Conservation (phyloP, 2,113 vertebrate genomes). For the Thryonomys swinderianus region DNA sequence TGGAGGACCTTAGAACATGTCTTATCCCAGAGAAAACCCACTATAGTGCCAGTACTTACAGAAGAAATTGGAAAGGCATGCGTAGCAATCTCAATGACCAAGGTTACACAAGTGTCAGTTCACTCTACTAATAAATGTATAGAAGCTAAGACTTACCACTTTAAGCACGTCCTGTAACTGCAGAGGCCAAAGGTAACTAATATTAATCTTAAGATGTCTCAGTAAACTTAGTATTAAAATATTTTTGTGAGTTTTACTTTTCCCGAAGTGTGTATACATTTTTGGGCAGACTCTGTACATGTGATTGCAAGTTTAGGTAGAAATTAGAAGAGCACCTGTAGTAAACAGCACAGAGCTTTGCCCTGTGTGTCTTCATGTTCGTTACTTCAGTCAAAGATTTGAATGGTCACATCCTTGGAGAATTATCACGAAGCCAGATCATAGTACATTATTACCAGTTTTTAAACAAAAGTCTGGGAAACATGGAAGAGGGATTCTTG, state of each 20-base stretch:
- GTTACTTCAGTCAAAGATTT: constrained; percentile 7
- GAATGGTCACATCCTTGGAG: background rate
- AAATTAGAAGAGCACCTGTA: background rate
- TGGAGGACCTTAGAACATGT: background rate
- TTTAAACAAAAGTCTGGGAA: background rate
- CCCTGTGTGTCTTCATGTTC: background rate
- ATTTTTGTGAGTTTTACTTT: background rate
- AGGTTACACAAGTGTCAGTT: background rate
- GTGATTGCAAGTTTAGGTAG: background rate
- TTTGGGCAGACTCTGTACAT: background rate
- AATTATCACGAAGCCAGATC: background rate
- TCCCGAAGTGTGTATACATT: background rate
- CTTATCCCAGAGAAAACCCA: background rate
- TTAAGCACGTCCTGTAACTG: background rate
- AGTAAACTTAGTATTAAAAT: background rate
- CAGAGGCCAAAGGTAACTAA: background rate
- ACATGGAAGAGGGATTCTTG: background rate
- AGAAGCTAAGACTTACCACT: background rate
- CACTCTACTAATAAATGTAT: background rate
- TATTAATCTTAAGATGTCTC: background rate
- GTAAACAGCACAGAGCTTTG: background rate
- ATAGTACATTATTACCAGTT: background rate
- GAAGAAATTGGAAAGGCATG: background rate
- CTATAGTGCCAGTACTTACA: background rate
- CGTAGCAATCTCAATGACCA: background rate